Base-by-base conservation (phyloP, 2,113 vertebrate genomes). In the Pterocles orientalis region DNA sequence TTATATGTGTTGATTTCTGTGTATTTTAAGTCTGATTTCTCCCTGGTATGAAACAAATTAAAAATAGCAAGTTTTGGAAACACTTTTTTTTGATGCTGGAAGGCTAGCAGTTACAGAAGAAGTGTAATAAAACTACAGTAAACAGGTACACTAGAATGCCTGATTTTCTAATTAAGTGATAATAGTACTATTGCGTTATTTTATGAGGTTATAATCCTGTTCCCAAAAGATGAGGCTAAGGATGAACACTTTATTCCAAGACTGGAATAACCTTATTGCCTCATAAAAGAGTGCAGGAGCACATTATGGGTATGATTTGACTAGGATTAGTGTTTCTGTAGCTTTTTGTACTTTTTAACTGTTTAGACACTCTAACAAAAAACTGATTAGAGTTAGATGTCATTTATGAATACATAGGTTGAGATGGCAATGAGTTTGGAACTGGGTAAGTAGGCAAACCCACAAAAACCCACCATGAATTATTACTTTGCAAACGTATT, bases 121-220 rank as follows among this genome's bases (percentile, higher is more conserved):
- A 71, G 11, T 58, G 28, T 60, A 91, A 60, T 73, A 94, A 94
- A 95, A 58, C 26, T 39, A 34, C 20, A 88, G 70, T 81, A 86
- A 94, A 92, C 62, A 73, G 45, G n/a, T 70, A 56, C 9, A 75
- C 39, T 76, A 68, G 75, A 79, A 90, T 34, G 18, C 54, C 68
- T 94, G 28, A 8, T 78, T 94, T 97, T 86, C 64, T 95, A 93
- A 94, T 94, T 90, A 94, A 65, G 54, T 80, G 68, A 56, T 86
- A 84, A 75, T 78, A 88, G 68, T 48, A 72, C 31, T 58, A 77
- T 86, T 79, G 33, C 88, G 18, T 6, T 90, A 14, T 89, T 95
- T 92, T 88, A 89, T 84, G 88, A 91, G 83, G 66, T 81, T 60
- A 83, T 91, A 91, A 91, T 88, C 50, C 57, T 51, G 58, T 51